A percentile compares a stretch with the other conserved stretches of the same genome.
Evolutionary conservation across 2,888 invertebrate genomes (phyloP).

Genomic region (Oscheius myriophilus): DNA sequence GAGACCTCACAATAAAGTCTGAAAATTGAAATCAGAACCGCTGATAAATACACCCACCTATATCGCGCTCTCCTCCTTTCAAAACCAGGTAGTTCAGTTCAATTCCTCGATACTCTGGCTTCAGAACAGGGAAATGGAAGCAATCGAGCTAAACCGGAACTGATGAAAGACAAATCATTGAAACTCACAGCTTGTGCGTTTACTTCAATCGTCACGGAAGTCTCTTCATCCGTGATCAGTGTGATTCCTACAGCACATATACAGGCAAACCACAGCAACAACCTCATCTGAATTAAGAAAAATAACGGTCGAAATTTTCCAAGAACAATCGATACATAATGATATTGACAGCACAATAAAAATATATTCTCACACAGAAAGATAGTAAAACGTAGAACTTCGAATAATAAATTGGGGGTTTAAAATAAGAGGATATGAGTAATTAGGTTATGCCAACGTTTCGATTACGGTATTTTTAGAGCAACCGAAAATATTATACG

Average conservation of each 20-base stretch:
- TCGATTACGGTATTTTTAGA: too few relatives aligned
- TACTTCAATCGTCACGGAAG: constrained; percentile 22
- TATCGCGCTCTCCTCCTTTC: constrained; percentile 33
- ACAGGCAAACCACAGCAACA: background rate
- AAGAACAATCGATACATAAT: too few relatives aligned
- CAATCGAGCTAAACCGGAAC: constrained; percentile 23
- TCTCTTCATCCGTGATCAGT: constrained; percentile 27
- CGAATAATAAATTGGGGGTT: too few relatives aligned
- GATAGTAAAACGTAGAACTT: too few relatives aligned
- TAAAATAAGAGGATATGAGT: too few relatives aligned
- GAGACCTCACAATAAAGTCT: constrained; percentile 22
- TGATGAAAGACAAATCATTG: background rate
- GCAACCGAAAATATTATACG: too few relatives aligned
- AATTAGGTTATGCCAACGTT: too few relatives aligned
- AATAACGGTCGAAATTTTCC: too few relatives aligned
- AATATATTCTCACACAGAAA: too few relatives aligned
- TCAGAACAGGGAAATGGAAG: constrained; percentile 25
- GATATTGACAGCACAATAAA: too few relatives aligned
- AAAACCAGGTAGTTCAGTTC: constrained; percentile 30
- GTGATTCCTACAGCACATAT: background rate
- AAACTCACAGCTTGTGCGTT: constrained; percentile 14
- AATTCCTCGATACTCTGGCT: constrained; percentile 21
- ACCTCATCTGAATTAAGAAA: background rate
- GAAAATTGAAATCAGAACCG: too few relatives aligned
- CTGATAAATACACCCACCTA: too few relatives aligned